Evolutionary conservation across 2,888 invertebrate species (phyloP).

Genomic region (Rhodophaea formosa): DNA sequence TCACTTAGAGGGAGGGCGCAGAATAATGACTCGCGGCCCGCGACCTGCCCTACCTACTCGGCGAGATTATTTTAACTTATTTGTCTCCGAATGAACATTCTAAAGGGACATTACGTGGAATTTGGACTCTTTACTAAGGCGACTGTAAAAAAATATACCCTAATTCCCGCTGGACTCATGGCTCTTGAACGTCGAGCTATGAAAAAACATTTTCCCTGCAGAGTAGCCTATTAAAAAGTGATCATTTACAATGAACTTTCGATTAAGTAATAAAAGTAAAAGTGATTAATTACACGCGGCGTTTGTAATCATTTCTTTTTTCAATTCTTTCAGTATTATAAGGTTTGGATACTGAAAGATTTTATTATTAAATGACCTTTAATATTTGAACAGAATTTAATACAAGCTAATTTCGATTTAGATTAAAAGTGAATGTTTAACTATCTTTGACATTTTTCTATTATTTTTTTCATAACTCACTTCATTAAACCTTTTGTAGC

Average conservation of each 20-base stretch:
- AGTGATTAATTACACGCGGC: slow-evolving; percentile 13
- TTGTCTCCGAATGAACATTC: slow-evolving; percentile 55
- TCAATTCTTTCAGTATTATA: not conserved
- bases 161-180: slow-evolving; percentile 27
- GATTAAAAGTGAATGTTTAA: not conserved
- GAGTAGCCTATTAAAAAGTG: slow-evolving; percentile 18
- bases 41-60: slow-evolving; percentile 44
- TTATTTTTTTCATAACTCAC: not conserved
- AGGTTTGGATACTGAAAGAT: not conserved
- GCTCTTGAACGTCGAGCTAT: not conserved
- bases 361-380: not conserved
- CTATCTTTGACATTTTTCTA: not conserved
- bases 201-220: slow-evolving; percentile 7
- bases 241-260: slow-evolving; percentile 14
- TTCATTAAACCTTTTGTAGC: not conserved
- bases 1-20: slow-evolving; percentile 61
- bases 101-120: slow-evolving; percentile 48
- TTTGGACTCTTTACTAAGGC: slow-evolving; percentile 43
- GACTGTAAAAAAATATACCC: slow-evolving; percentile 27
- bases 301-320: slow-evolving; percentile 11
- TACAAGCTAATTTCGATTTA: not conserved
- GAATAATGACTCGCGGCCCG: slow-evolving; percentile 60
- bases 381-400: not conserved
- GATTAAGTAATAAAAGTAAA: slow-evolving; percentile 16
- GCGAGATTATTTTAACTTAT: slow-evolving; percentile 63